Conservation (phyloP, 2,888 invertebrate genomes). For the Eristalis arbustorum region DNA sequence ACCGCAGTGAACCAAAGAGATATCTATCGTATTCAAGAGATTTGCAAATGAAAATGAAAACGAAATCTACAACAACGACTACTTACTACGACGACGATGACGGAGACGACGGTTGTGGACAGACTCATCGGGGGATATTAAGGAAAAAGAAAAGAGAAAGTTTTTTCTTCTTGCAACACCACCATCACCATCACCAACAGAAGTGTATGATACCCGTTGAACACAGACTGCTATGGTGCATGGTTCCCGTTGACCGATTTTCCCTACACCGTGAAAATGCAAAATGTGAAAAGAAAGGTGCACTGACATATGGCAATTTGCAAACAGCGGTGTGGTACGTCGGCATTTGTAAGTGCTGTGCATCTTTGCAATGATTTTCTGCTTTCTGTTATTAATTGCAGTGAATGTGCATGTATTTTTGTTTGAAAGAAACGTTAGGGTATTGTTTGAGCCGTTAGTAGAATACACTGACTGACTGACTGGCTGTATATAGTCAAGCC, state of each 20-base stretch:
- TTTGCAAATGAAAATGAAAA: conserved; percentile 74
- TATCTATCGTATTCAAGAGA: conserved; percentile 57
- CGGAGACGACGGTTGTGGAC: background rate
- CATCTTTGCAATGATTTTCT: conserved; percentile 55
- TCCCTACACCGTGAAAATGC: conserved; percentile 63
- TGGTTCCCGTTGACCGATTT: conserved; percentile 70
- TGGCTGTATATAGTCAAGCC: conserved; percentile 60
- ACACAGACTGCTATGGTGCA: conserved; percentile 40
- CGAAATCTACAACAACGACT: conserved; percentile 60
- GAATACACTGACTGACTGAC: conserved; percentile 29
- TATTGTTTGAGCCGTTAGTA: conserved; percentile 45
- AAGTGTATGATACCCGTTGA: conserved; percentile 32
- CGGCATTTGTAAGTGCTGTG: background rate
- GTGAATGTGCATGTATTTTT: conserved; percentile 50
- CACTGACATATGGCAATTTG: conserved; percentile 65
- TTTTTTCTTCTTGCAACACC: conserved; percentile 55
- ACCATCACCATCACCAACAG: conserved; percentile 33
- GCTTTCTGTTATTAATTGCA: conserved; percentile 62
- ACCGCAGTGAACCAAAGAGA: conserved; percentile 48
- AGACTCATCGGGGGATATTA: conserved; percentile 42
- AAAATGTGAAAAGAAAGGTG: conserved; percentile 67
- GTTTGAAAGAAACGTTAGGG: conserved; percentile 26
- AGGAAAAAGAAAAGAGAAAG: conserved; percentile 69
- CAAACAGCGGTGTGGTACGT: conserved; percentile 19
- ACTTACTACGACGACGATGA: conserved; percentile 71